Conservation (phyloP, 2,113 vertebrate genomes). For the Rhombomys opimus region DNA sequence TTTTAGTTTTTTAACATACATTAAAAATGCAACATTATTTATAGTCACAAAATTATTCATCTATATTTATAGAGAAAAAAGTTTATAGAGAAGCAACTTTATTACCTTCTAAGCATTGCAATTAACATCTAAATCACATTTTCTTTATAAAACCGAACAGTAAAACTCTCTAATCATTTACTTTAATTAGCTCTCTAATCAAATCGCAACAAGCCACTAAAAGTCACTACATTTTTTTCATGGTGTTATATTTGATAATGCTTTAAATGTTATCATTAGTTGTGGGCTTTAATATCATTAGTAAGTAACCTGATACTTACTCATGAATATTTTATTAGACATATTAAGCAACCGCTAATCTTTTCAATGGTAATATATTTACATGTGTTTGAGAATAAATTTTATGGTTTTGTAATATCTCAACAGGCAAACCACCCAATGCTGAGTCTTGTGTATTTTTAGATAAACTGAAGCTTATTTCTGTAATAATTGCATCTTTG, state of each 20-base stretch:
- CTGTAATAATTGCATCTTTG: slow-evolving; percentile 52
- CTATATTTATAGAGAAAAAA: slow-evolving; percentile 4
- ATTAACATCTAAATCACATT: slow-evolving; percentile 70
- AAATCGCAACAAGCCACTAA: slow-evolving; percentile 74
- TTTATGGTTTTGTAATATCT: slow-evolving; percentile 54
- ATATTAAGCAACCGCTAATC: slow-evolving; percentile 71
- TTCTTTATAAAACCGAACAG: slow-evolving; percentile 63
- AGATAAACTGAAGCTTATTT: slow-evolving; percentile 48
- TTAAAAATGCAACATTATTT: slow-evolving; percentile 78
- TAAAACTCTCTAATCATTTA: slow-evolving; percentile 69
- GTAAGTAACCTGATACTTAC: slow-evolving; percentile 32
- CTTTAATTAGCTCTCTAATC: slow-evolving; percentile 76
- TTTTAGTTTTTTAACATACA: slow-evolving; percentile 54
- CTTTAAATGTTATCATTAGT: slow-evolving; percentile 69
- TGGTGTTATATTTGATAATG: slow-evolving; percentile 66
- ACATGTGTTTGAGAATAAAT: neutral
- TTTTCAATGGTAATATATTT: slow-evolving; percentile 57
- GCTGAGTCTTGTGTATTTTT: slow-evolving; percentile 49
- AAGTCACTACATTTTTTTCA: slow-evolving; percentile 74
- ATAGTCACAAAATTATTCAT: slow-evolving; percentile 64
- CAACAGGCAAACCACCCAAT: neutral
- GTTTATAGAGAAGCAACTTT: slow-evolving; percentile 65
- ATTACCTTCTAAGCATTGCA: slow-evolving; percentile 62
- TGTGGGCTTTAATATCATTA: slow-evolving; percentile 42
- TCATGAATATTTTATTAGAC: slow-evolving; percentile 62